A percentile compares a stretch with the other conserved stretches of the same genome.
These are phyloP conservation scores for Tiliacea citrago DNA, from an alignment of 2,888 invertebrate species.

Conservation along the genomic window DNA sequence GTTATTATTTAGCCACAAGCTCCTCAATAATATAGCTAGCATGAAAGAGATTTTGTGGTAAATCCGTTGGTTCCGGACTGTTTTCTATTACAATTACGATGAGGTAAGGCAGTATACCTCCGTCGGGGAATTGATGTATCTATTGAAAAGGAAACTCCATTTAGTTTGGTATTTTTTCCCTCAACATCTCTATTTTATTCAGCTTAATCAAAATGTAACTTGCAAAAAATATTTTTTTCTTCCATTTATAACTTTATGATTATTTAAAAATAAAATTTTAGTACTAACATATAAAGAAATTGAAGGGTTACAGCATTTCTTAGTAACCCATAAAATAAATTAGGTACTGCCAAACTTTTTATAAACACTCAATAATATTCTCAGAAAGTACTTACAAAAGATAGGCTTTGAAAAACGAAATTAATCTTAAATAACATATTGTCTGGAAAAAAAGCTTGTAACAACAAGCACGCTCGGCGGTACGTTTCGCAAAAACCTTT, in stretches of 20 bases:
- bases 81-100: conserved; percentile 77
- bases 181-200: conserved; percentile 45
- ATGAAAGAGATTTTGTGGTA: conserved; percentile 57
- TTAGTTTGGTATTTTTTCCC: conserved; percentile 56
- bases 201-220: conserved; percentile 51
- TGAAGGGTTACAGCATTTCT: neutral
- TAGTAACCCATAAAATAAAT: neutral
- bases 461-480: neutral
- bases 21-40: too few relatives aligned
- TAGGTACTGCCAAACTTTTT: neutral
- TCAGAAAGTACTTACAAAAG: neutral
- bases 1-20: too few relatives aligned
- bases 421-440: neutral
- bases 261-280: neutral
- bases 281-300: neutral
- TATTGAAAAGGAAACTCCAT: conserved; percentile 72
- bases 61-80: conserved; percentile 57
- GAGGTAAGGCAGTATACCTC: conserved; percentile 73
- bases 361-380: neutral
- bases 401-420: neutral
- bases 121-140: conserved; percentile 73
- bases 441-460: neutral
- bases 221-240: conserved; percentile 2
- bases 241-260: neutral
- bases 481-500: conserved; percentile 20